Evolutionary conservation across 2,113 vertebrate genomes (phyloP).

Genomic region (Silurus glanis): DNA sequence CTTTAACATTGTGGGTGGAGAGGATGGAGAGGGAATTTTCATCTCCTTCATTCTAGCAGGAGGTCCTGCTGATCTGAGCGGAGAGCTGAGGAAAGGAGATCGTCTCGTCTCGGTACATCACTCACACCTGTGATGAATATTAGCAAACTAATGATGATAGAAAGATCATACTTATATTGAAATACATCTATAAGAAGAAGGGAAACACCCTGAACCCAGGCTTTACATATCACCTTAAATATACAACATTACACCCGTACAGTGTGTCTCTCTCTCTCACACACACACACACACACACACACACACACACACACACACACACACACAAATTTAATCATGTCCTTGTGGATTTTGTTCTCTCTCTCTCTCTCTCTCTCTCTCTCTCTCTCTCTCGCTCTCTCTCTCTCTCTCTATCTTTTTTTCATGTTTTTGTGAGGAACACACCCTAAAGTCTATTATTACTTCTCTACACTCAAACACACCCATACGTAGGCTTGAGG

Average conservation of each 20-base stretch:
- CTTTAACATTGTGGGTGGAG: constrained; percentile 98
- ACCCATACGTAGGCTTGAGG: neutral
- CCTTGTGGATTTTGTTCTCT: neutral
- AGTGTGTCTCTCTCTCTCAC: neutral
- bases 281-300: neutral
- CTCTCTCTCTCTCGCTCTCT: neutral
- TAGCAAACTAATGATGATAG: too few species aligned
- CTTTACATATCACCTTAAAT: neutral
- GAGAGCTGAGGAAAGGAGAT: constrained; percentile 95
- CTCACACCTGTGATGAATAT: neutral
- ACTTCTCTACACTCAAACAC: neutral
- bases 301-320: neutral
- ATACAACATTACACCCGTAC: neutral
- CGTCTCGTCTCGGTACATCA: constrained; percentile 86
- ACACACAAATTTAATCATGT: neutral
- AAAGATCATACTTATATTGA: neutral
- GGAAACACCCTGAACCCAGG: neutral
- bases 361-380: neutral
- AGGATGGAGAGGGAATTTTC: constrained; percentile 98
- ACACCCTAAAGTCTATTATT: neutral
- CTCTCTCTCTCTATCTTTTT: neutral
- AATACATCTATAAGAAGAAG: neutral
- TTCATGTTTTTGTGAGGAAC: neutral
- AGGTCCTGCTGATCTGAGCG: constrained; percentile 93
- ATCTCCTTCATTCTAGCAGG: constrained; percentile 98